A percentile compares a stretch with the other conserved stretches of the same genome.
phyloP scores from a whole-genome alignment of 92 coral and sea anemone species.

The Nematostella vectensis region DNA sequence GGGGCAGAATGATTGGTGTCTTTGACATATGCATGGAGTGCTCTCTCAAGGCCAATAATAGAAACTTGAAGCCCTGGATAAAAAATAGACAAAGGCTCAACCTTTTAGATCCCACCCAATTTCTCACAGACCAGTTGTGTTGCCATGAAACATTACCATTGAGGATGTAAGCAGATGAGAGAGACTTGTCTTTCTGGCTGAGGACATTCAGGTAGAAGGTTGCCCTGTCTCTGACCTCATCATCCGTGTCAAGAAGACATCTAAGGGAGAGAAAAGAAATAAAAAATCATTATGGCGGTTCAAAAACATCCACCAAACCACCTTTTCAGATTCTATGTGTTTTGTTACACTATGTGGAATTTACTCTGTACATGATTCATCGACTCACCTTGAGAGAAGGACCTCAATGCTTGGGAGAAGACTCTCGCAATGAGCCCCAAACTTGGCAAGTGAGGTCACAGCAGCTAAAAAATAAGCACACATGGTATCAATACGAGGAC shows the following conservation, averaged over 20 bases:
- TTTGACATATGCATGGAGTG: constrained; percentile 91
- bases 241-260: constrained; percentile 93
- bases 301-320: not conserved
- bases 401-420: constrained; percentile 85
- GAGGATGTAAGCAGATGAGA: constrained; percentile 92
- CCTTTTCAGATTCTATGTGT: not conserved
- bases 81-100: no score
- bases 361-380: no score
- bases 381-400: constrained; percentile 89
- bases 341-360: no score
- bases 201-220: constrained; percentile 87
- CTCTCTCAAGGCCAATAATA: constrained; percentile 91
- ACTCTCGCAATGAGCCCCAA: constrained; percentile 95
- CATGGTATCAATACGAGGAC: no score
- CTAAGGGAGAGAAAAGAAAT: constrained; percentile 21
- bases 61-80: constrained; percentile 91
- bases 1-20: constrained; percentile 78
- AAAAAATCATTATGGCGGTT: not conserved
- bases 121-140: no score
- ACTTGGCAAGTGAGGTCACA: constrained; percentile 93
- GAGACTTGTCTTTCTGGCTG: constrained; percentile 83
- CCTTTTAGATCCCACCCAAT: no score
- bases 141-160: constrained; percentile 48
- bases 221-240: constrained; percentile 95
- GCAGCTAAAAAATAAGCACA: no score